A percentile compares a stretch with the other conserved stretches of the same genome.
Conservation (phyloP, 2,888 invertebrate species). For the Euzophera pinguis region DNA sequence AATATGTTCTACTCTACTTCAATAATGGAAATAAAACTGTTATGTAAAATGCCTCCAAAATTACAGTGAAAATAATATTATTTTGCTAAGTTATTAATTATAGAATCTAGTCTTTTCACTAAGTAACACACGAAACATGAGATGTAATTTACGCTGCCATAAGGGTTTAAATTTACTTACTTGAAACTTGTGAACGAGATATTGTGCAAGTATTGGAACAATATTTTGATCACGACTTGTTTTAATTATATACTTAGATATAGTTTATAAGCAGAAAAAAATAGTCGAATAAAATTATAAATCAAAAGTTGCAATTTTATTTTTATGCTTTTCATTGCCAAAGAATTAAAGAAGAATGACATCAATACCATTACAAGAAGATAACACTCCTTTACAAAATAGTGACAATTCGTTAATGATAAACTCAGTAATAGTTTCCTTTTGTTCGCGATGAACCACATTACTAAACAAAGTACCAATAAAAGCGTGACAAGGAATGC, state of each 20-base stretch:
- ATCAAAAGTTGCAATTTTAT: not conserved
- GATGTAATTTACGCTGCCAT: slow-evolving; percentile 50
- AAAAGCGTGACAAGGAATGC: slow-evolving; percentile 63
- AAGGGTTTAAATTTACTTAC: slow-evolving; percentile 35
- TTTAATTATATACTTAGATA: too few relatives aligned
- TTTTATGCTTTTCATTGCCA: slow-evolving; percentile 7
- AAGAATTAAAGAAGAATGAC: slow-evolving; percentile 56
- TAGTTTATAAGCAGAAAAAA: too few relatives aligned
- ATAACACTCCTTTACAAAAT: slow-evolving; percentile 68
- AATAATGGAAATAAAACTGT: too few relatives aligned
- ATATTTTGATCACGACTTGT: slow-evolving; percentile 70
- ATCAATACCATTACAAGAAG: slow-evolving; percentile 63
- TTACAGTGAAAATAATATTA: too few relatives aligned
- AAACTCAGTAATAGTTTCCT: slow-evolving; percentile 55
- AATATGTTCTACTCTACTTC: too few relatives aligned
- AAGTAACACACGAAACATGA: slow-evolving; percentile 4
- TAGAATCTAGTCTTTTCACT: slow-evolving; percentile 19
- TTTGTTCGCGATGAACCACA: slow-evolving; percentile 38
- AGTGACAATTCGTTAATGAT: slow-evolving; percentile 57
- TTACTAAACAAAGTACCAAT: slow-evolving; percentile 62
- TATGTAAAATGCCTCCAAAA: too few relatives aligned
- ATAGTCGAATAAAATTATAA: not conserved
- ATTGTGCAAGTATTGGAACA: slow-evolving; percentile 36
- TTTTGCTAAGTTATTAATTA: not conserved
- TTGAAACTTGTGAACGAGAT: slow-evolving; percentile 67